These are phyloP conservation scores for Halcyon badia DNA, from an alignment of 2,797 vertebrate species.

Conservation along the genomic window DNA sequence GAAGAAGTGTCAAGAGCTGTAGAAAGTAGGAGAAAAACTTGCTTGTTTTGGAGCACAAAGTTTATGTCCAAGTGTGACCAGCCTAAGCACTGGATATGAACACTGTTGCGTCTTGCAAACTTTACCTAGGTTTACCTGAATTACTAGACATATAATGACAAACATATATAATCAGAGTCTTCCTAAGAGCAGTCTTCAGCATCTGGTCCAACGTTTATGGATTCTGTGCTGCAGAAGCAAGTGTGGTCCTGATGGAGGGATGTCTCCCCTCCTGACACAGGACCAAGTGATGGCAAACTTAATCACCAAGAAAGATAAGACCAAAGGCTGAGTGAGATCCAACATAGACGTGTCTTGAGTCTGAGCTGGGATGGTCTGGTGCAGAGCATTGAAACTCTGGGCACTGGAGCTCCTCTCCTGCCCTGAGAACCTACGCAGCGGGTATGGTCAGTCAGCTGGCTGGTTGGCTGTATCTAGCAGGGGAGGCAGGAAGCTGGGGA, in stretches of 20 bases:
- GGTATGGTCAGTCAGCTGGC: not conserved
- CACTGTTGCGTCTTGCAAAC: not conserved
- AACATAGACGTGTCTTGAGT: rapidly evolving
- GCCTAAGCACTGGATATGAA: not conserved
- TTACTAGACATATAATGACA: not conserved
- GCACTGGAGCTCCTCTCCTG: not conserved
- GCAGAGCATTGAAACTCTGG: not conserved
- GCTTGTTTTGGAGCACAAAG: not conserved
- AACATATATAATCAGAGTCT: not conserved
- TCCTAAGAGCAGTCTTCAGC: not conserved
- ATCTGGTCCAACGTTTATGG: not conserved
- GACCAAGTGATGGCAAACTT: not conserved
- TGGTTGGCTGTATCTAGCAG: not conserved
- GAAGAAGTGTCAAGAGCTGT: not conserved
- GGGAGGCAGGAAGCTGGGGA: not conserved
- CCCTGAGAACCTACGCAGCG: not conserved
- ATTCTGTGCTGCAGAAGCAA: not conserved
- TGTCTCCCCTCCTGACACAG: not conserved
- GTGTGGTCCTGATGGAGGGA: not conserved
- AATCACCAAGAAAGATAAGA: not conserved
- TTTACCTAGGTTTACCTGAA: not conserved
- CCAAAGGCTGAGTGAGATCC: not conserved
- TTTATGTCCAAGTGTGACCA: rapidly evolving
- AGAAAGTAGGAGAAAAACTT: not conserved
- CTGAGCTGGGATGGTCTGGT: not conserved